Evolutionary conservation across 2,113 vertebrate genomes (phyloP).

Genomic region (Empidonax alnorum): DNA sequence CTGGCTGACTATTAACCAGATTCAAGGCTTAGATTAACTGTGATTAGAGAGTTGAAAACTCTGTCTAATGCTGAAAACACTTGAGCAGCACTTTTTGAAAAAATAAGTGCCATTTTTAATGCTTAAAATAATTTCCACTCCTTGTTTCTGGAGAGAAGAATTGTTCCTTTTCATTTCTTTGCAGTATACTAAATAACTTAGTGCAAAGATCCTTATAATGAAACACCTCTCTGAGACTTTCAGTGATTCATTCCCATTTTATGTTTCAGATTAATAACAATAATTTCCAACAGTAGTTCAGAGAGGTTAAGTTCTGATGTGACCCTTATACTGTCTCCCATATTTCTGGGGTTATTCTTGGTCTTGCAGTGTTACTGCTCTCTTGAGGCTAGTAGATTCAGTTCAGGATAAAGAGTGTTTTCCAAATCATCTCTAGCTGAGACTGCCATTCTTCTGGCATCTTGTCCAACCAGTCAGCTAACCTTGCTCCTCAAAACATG

Average conservation of each 20-base stretch:
- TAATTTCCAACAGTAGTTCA: background rate
- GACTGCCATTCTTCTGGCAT: background rate
- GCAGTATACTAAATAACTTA: background rate
- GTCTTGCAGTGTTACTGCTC: background rate
- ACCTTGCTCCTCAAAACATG: background rate
- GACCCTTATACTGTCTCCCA: background rate
- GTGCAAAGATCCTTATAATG: background rate
- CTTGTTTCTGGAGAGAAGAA: background rate
- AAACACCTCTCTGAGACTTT: background rate
- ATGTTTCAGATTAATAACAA: background rate
- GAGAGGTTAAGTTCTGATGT: background rate
- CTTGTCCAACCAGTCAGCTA: background rate
- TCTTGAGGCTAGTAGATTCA: background rate
- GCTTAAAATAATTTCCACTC: background rate
- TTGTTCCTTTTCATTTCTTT: background rate
- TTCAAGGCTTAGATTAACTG: background rate
- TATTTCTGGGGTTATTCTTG: background rate
- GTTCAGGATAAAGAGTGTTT: background rate
- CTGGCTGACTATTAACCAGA: background rate
- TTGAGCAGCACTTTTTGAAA: background rate
- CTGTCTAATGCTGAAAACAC: background rate
- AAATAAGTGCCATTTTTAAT: background rate
- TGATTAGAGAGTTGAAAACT: background rate
- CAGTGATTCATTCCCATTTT: background rate
- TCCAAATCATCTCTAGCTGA: background rate